Percentiles rank a stretch among this genome's conserved stretches.
Conservation (phyloP, 2,113 vertebrate genomes). For the Australoheros scitulus region DNA sequence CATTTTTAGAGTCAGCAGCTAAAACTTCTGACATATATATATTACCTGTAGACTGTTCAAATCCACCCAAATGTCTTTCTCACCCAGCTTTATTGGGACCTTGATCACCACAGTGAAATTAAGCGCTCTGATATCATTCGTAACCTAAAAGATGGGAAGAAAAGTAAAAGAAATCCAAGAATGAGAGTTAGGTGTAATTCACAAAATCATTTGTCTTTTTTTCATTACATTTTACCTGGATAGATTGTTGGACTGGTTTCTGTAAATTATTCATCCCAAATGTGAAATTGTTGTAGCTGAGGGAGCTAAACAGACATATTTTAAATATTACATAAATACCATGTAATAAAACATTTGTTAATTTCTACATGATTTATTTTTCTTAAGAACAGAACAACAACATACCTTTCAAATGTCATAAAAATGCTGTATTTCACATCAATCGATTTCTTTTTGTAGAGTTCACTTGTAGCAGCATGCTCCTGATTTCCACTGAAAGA, state of each 20-base stretch:
- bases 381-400: background rate
- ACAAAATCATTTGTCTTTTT: no score
- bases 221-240: conserved; percentile 47
- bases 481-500: conserved; percentile 69
- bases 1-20: no score
- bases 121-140: conserved; percentile 71
- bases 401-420: conserved; percentile 74
- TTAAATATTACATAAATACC: background rate
- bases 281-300: conserved; percentile 81
- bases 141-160: conserved; percentile 67
- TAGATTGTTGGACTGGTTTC: conserved; percentile 70
- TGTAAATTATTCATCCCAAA: conserved; percentile 58
- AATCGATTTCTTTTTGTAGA: conserved; percentile 48
- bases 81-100: conserved; percentile 64
- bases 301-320: conserved; percentile 69
- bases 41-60: no score
- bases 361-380: background rate
- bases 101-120: conserved; percentile 73
- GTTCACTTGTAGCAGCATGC: conserved; percentile 27
- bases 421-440: conserved; percentile 78
- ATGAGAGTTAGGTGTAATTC: background rate
- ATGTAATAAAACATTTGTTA: no score
- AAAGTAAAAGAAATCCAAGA: background rate
- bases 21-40: no score
- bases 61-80: no score